Base-by-base conservation (phyloP, 2,113 vertebrate species). In the Murina feae region DNA sequence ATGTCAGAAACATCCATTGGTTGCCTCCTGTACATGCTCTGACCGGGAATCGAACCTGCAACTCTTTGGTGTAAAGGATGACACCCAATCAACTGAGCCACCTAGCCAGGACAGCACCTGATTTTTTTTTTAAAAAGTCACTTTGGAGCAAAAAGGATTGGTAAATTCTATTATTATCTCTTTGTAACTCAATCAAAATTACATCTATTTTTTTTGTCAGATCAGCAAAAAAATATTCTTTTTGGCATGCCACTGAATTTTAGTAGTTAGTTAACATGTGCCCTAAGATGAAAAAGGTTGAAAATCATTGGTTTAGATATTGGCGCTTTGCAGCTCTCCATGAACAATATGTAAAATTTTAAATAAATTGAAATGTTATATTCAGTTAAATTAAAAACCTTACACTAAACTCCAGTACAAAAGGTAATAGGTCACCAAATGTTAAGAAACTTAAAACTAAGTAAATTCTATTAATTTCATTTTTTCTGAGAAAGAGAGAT, bases 401-500 rank as follows among this genome's bases (percentile, higher is more conserved):
- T 76, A 75, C 44, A 71, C 17, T 65, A 89, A 89, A 76, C 23
- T 79, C 58, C 11, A 53, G 21, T 63, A 80, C 30, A 65, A 58
- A 28, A 17, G 14, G 37, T 55, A 53, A 39, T 16, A 90, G 68
- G 16, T 28, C 11, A n/a, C 39, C 55, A 88, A 55, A 18, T 68
- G 90, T 89, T 53, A 78, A 76, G 47, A 92, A 94, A 72, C 5
- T 86, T 63, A 72, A 88, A 91, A 91, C 30, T 32, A 11, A 89
- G 2, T 68, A 55, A 37, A 94, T 17, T 78, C 28, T 79, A 86
- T 17, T 13, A 69, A 81, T 37, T 92, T 91, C 49, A 47, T 87
- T 71, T 91, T 51, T 32, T 74, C 60, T 75, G 30, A 16, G 49
- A 49, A 49, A 49, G 49, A 49, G 49, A 14, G 49, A 49, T 16